Conservation (phyloP, 1,140 invertebrate genomes). For the Magallana gigas region DNA sequence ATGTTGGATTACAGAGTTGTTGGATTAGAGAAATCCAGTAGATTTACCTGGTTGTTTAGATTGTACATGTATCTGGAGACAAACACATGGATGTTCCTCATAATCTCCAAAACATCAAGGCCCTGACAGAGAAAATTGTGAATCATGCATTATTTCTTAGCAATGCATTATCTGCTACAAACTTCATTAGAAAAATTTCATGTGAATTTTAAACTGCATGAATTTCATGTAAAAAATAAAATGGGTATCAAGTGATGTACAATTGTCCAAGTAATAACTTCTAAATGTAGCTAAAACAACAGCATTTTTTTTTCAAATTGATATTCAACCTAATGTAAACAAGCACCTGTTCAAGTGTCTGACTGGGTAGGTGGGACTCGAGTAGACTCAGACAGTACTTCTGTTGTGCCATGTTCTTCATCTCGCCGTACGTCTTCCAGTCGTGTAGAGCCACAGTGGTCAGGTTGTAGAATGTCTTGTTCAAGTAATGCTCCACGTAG, state of each 20-base stretch:
- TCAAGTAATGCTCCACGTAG: conserved; percentile 93
- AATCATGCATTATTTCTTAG: too few species aligned
- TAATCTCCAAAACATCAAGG: conserved; percentile 98
- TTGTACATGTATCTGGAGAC: conserved; percentile 97
- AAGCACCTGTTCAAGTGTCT: conserved; percentile 92
- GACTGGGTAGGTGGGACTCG: conserved; percentile 95
- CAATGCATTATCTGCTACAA: too few species aligned
- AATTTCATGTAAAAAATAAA: too few species aligned
- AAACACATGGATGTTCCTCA: conserved; percentile 97
- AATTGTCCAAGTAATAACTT: too few species aligned
- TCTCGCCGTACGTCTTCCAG: conserved; percentile 98
- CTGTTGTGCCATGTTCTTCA: conserved; percentile 93
- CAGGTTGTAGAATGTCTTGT: conserved; percentile 97
- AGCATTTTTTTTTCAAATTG: too few species aligned
- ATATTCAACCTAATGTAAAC: too few species aligned
- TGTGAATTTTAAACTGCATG: too few species aligned
- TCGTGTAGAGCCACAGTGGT: conserved; percentile 98
- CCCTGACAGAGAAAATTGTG: conserved; percentile 82
- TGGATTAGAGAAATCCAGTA: too few species aligned
- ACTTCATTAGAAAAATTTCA: too few species aligned
- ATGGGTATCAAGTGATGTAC: too few species aligned
- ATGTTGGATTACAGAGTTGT: too few species aligned
- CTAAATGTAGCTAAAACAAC: too few species aligned
- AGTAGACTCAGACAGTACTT: conserved; percentile 91
- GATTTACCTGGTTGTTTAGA: conserved; percentile 91